These are phyloP conservation scores for Calyptomena viridis DNA, from an alignment of 2,113 vertebrate species.

Conservation along the genomic window DNA sequence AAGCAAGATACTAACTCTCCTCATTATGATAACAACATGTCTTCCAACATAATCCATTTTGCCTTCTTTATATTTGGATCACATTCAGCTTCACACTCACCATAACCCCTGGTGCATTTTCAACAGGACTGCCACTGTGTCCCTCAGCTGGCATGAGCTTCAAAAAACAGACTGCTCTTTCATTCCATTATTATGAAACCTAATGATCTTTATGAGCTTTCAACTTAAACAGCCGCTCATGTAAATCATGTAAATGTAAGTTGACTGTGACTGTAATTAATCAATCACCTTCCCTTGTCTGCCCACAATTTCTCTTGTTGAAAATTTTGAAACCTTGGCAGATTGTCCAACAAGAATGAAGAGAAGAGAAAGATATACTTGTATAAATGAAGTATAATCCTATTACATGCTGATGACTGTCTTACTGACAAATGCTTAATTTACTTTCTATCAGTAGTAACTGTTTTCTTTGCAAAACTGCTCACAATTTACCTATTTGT, in stretches of 20 bases:
- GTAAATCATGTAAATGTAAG: constrained; percentile 30
- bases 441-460: background rate
- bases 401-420: background rate
- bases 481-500: background rate
- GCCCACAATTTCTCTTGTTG: constrained; percentile 37
- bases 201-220: constrained; percentile 46
- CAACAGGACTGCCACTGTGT: background rate
- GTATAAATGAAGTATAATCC: background rate
- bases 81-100: background rate
- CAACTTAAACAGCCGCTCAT: constrained; percentile 33
- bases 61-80: background rate
- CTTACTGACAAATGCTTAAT: background rate
- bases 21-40: background rate
- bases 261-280: constrained; percentile 52
- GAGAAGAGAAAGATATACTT: background rate
- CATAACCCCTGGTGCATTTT: background rate
- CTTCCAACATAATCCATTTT: background rate
- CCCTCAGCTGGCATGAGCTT: background rate
- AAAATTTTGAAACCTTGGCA: constrained; percentile 8
- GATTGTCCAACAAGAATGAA: background rate
- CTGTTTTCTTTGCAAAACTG: background rate
- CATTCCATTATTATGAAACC: constrained; percentile 1
- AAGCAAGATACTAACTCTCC: background rate
- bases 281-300: constrained; percentile 6
- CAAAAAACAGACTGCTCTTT: background rate